Conservation (phyloP, 2,797 vertebrate genomes). For the Melanotaenia maccullochi region DNA sequence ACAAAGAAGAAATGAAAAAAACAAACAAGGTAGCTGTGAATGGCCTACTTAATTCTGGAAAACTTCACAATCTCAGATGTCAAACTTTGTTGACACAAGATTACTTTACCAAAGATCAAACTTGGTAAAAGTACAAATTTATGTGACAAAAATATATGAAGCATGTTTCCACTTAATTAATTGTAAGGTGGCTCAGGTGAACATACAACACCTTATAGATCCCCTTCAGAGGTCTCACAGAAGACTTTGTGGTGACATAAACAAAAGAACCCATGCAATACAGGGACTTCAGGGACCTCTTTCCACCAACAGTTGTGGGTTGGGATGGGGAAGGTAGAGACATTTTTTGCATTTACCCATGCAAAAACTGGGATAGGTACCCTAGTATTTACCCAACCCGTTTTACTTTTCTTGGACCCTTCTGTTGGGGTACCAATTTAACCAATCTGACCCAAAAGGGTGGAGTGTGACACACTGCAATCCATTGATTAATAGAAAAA, state of each 20-base stretch:
- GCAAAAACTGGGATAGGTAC: too few relatives aligned
- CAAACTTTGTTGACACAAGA: not conserved
- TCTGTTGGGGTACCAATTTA: too few relatives aligned
- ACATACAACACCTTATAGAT: too few relatives aligned
- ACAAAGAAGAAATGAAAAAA: not conserved
- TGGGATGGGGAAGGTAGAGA: too few relatives aligned
- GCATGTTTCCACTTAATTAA: not conserved
- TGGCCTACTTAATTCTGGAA: not conserved
- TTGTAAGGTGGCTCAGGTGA: not conserved
- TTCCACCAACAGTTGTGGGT: not conserved
- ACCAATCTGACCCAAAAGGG: too few relatives aligned
- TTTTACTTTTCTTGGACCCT: too few relatives aligned
- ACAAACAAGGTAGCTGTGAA: constrained; percentile 13
- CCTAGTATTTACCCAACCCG: too few relatives aligned
- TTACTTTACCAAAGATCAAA: not conserved
- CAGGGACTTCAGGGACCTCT: not conserved
- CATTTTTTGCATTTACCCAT: too few relatives aligned
- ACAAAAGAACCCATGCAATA: not conserved
- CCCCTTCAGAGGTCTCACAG: not conserved
- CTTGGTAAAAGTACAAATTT: not conserved
- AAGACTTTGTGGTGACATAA: not conserved
- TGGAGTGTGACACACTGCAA: too few relatives aligned
- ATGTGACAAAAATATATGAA: not conserved
- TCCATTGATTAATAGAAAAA: too few relatives aligned
- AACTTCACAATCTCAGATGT: not conserved